Percentiles rank a stretch among this genome's conserved stretches.
Evolutionary conservation across 1,140 invertebrate genomes (phyloP).

Genomic region (Eulimnadia texana): DNA sequence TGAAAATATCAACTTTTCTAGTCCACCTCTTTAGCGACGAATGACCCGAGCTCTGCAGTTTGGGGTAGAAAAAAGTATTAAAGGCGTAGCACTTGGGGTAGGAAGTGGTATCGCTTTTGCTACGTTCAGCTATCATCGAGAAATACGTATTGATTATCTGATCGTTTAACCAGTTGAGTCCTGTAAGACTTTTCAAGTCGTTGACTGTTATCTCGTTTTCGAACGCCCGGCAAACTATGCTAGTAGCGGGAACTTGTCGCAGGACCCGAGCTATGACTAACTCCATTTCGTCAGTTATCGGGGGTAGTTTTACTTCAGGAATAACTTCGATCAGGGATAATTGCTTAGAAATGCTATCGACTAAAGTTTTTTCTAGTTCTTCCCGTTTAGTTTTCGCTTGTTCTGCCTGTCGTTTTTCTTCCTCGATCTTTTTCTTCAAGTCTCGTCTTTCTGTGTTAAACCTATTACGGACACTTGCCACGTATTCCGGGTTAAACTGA

Average conservation of each 20-base stretch:
- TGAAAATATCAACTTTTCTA: constrained; percentile 75
- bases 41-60: constrained; percentile 57
- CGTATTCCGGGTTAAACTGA: too few relatives aligned
- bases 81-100: constrained; percentile 64
- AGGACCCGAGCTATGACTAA: constrained; percentile 32
- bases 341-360: not conserved
- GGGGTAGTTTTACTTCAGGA: constrained; percentile 16
- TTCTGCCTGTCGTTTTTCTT: not conserved
- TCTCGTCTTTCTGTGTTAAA: too few relatives aligned
- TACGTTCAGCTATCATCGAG: constrained; percentile 62
- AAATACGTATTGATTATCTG: constrained; percentile 89
- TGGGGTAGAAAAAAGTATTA: constrained; percentile 93
- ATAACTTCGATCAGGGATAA: not conserved
- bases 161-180: constrained; percentile 88
- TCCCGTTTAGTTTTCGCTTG: constrained; percentile 3
- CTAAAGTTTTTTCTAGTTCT: constrained; percentile 5
- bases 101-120: constrained; percentile 36
- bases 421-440: too few relatives aligned
- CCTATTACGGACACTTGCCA: too few relatives aligned
- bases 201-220: constrained; percentile 39
- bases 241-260: constrained; percentile 25
- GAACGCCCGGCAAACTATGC: constrained; percentile 36
- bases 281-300: constrained; percentile 21
- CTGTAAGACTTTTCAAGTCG: constrained; percentile 67
- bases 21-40: constrained; percentile 70